Conservation (phyloP, 2,113 vertebrate genomes). For the Epinephelus lanceolatus region DNA sequence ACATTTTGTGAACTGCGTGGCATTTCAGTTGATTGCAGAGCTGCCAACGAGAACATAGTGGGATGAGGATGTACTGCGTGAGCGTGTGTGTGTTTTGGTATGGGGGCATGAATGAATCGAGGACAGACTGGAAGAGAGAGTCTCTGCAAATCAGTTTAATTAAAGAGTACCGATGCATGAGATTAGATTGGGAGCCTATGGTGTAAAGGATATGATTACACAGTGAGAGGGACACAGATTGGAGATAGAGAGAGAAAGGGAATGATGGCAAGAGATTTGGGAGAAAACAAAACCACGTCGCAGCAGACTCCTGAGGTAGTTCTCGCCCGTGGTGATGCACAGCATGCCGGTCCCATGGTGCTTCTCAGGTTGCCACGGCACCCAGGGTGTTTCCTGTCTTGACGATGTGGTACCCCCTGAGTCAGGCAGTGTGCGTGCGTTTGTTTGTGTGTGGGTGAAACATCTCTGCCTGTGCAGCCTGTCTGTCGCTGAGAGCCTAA, state of each 20-base stretch:
- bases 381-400: slow-evolving; percentile 63
- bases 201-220: slow-evolving; percentile 83
- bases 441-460: slow-evolving; percentile 30
- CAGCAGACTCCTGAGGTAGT: slow-evolving; percentile 28
- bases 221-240: slow-evolving; percentile 55
- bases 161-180: slow-evolving; percentile 86
- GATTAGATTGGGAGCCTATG: slow-evolving; percentile 83
- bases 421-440: slow-evolving; percentile 1
- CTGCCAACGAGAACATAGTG: slow-evolving; percentile 40
- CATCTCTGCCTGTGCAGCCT: slow-evolving; percentile 35
- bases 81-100: slow-evolving; percentile 40
- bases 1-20: slow-evolving; percentile 60
- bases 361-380: slow-evolving; percentile 37
- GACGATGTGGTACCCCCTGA: slow-evolving; percentile 31
- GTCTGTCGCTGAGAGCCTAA: slow-evolving; percentile 69
- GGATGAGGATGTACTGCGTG: slow-evolving; percentile 28
- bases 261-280: slow-evolving; percentile 12
- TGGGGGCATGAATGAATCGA: slow-evolving; percentile 66
- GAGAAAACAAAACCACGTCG: slow-evolving; percentile 16
- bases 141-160: slow-evolving; percentile 85
- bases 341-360: slow-evolving; percentile 39
- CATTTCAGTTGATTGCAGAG: slow-evolving; percentile 71
- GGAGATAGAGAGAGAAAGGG: slow-evolving; percentile 19
- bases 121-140: slow-evolving; percentile 70
- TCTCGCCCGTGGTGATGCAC: slow-evolving; percentile 36